Evolutionary conservation across 1,140 invertebrate species (phyloP).

Genomic region (Drosophila murphyi): DNA sequence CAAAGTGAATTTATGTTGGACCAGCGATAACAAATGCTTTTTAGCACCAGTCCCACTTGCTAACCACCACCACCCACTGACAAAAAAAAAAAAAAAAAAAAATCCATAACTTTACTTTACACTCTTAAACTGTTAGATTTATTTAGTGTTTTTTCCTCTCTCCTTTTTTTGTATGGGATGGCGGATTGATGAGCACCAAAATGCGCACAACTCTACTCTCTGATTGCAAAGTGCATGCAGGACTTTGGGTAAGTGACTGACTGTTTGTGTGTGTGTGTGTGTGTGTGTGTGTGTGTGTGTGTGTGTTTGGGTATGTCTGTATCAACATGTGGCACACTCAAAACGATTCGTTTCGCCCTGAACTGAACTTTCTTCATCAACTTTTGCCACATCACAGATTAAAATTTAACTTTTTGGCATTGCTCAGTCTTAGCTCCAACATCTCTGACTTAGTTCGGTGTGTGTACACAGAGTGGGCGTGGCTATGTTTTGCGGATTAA

Average conservation of each 20-base stretch:
- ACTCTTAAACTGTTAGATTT: conserved; percentile 66
- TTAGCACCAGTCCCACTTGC: conserved; percentile 51
- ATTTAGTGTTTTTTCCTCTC: conserved; percentile 47
- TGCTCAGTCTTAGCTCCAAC: conserved; percentile 25
- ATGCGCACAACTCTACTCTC: conserved; percentile 74
- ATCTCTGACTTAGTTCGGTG: conserved; percentile 43
- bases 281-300: conserved; percentile 5
- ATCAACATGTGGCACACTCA: conserved; percentile 63
- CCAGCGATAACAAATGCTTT: conserved; percentile 80
- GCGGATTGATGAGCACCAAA: conserved; percentile 31
- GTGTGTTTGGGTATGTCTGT: conserved; percentile 49
- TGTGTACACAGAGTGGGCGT: conserved; percentile 40
- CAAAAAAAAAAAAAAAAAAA: conserved; percentile 20
- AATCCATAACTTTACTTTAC: conserved; percentile 22
- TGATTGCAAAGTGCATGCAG: conserved; percentile 62
- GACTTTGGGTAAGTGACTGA: conserved; percentile 11
- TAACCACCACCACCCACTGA: neutral
- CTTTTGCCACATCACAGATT: conserved; percentile 80
- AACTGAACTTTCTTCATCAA: conserved; percentile 77
- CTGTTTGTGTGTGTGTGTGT: neutral
- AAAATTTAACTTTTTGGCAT: conserved; percentile 81
- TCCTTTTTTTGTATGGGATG: neutral
- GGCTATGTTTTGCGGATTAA: conserved; percentile 65
- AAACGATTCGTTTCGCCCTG: conserved; percentile 27
- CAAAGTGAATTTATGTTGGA: conserved; percentile 80